These are phyloP conservation scores for Epinephelus cyanopodus DNA, from an alignment of 2,113 vertebrate genomes.

Conservation along the genomic window DNA sequence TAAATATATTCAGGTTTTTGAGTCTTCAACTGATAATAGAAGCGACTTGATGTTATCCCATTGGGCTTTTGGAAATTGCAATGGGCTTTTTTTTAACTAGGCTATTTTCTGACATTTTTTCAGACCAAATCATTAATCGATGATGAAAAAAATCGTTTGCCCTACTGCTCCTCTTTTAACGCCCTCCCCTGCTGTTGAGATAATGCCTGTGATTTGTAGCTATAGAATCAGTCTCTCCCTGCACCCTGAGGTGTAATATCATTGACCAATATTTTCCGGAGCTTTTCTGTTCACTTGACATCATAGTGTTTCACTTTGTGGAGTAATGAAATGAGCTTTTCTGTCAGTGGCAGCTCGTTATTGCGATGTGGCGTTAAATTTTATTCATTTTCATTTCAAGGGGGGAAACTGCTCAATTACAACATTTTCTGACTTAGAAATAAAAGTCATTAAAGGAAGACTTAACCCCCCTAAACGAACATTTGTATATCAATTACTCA, in stretches of 20 bases:
- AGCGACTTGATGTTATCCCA: background rate
- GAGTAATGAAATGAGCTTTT: constrained; percentile 6
- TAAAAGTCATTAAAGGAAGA: background rate
- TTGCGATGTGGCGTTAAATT: background rate
- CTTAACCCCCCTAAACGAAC: no score
- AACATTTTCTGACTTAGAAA: background rate
- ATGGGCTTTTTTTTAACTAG: background rate
- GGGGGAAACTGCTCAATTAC: background rate
- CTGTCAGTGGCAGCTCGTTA: background rate
- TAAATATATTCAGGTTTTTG: background rate
- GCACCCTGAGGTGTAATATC: constrained; percentile 29
- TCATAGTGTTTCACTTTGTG: background rate
- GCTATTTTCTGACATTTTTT: background rate
- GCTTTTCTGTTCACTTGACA: constrained; percentile 2
- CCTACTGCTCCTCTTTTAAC: background rate
- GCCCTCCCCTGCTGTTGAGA: background rate
- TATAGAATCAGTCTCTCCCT: background rate
- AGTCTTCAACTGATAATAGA: background rate
- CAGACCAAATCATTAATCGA: background rate
- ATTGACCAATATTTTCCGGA: constrained; percentile 3
- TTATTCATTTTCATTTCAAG: background rate
- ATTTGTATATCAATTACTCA: no score
- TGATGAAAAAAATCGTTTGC: background rate
- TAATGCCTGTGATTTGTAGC: constrained; percentile 27
- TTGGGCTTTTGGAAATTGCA: background rate